These are phyloP conservation scores for Onychomys torridus DNA, from an alignment of 2,797 vertebrate genomes.

Conservation along the genomic window DNA sequence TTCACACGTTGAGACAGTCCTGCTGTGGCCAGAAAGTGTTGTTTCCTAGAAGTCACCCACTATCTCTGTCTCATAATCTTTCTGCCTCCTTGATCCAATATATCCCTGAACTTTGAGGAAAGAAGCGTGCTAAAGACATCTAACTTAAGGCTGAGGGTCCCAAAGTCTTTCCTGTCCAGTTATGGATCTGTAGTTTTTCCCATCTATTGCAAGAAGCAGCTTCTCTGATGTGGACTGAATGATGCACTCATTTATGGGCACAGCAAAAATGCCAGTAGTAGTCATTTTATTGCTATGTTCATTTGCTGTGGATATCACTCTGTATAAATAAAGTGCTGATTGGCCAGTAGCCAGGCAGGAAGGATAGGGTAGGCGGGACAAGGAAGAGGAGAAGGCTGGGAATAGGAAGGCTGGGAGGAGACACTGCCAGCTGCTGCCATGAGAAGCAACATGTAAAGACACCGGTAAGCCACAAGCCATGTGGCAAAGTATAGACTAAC, in stretches of 20 bases:
- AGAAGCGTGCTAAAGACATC: background rate
- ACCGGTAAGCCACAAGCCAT: too few species aligned
- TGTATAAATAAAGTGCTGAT: too few species aligned
- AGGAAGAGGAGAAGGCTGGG: too few species aligned
- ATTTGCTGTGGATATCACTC: too few species aligned
- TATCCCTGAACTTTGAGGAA: background rate
- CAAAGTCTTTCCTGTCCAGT: background rate
- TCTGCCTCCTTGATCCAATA: background rate
- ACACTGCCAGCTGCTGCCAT: too few species aligned
- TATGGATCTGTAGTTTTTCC: background rate
- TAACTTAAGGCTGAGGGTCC: background rate
- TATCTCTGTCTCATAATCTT: background rate
- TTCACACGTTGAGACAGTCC: background rate
- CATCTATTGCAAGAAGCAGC: background rate
- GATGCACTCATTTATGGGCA: background rate
- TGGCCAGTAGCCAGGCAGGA: too few species aligned
- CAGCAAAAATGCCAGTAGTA: background rate
- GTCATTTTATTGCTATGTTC: background rate
- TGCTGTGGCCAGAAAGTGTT: background rate
- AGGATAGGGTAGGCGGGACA: too few species aligned
- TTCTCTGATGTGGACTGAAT: background rate
- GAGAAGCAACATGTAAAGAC: too few species aligned
- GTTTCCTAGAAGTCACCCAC: background rate
- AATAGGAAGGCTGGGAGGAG: too few species aligned
- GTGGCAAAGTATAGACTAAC: too few species aligned